Evolutionary conservation across 2,797 vertebrate genomes (phyloP).

Genomic region (Anas capensis): DNA sequence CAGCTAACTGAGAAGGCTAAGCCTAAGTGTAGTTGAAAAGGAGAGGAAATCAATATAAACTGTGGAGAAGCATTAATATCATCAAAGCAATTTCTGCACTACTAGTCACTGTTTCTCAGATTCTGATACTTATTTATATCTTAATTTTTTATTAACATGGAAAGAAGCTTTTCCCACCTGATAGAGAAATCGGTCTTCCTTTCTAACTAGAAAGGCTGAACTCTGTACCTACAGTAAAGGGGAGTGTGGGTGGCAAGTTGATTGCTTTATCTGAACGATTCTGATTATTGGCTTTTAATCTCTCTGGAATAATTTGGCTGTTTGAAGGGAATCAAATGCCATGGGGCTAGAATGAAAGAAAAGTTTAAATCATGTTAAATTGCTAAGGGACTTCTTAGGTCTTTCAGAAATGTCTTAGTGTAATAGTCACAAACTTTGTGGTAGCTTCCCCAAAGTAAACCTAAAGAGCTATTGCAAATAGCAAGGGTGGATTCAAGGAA

Average conservation of each 20-base stretch:
- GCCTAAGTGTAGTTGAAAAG: background rate
- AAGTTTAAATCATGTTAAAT: background rate
- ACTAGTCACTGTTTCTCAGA: background rate
- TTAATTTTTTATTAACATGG: conserved; percentile 1
- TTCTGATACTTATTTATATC: background rate
- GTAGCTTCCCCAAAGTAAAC: background rate
- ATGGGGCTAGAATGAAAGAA: background rate
- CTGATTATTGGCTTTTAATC: background rate
- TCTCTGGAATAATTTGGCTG: background rate
- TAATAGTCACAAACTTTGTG: background rate
- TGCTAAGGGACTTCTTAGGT: background rate
- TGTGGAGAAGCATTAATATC: background rate
- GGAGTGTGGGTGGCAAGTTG: background rate
- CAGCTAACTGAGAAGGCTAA: background rate
- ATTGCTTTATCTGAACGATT: background rate
- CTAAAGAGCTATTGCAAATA: background rate
- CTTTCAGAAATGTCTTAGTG: background rate
- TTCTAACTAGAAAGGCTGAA: background rate
- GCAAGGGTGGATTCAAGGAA: background rate
- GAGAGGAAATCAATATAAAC: background rate
- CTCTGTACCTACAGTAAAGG: background rate
- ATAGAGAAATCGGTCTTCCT: background rate
- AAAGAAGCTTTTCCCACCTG: background rate
- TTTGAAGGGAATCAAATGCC: background rate
- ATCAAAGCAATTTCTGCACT: background rate